Evolutionary conservation across 1,140 invertebrate species (phyloP).

Genomic region (Zaprionus lachaisei): DNA sequence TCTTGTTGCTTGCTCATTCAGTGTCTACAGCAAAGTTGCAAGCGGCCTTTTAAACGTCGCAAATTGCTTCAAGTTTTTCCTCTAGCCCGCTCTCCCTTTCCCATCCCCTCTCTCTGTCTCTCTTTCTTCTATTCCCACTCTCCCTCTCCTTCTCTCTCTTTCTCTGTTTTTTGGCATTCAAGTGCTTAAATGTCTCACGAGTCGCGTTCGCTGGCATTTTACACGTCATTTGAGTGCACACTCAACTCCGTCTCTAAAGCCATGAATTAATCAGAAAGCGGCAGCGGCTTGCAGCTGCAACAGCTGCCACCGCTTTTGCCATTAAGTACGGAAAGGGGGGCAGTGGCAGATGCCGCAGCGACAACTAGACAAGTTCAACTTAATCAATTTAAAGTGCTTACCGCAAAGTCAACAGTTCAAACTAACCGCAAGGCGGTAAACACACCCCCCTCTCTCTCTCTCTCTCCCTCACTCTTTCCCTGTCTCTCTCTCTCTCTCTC

Average conservation of each 20-base stretch:
- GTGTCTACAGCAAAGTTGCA: constrained; percentile 4
- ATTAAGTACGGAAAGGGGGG: constrained; percentile 52
- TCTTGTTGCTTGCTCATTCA: constrained; percentile 5
- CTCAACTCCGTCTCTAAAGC: constrained; percentile 23
- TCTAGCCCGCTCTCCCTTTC: not conserved
- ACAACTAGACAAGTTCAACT: constrained; percentile 78
- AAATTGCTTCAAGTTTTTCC: constrained; percentile 68
- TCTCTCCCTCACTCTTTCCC: not conserved
- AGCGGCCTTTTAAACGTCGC: constrained; percentile 64
- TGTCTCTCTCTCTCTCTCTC: not conserved
- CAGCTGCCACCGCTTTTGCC: constrained; percentile 45
- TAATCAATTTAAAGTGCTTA: constrained; percentile 81
- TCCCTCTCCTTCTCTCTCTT: constrained; percentile 1
- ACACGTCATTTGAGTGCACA: constrained; percentile 51
- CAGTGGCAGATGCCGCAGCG: constrained; percentile 8
- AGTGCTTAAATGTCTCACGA: constrained; percentile 81
- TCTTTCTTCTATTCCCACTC: not conserved
- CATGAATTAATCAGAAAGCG: constrained; percentile 74
- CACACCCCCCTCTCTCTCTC: constrained; percentile 14
- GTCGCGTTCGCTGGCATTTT: constrained; percentile 45
- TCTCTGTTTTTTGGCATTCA: constrained; percentile 65
- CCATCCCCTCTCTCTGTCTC: not conserved
- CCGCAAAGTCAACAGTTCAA: constrained; percentile 81
- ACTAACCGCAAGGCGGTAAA: constrained; percentile 68
- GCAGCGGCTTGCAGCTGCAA: constrained; percentile 37